Conservation (phyloP, 2,888 invertebrate species). For the Meteorus colon region DNA sequence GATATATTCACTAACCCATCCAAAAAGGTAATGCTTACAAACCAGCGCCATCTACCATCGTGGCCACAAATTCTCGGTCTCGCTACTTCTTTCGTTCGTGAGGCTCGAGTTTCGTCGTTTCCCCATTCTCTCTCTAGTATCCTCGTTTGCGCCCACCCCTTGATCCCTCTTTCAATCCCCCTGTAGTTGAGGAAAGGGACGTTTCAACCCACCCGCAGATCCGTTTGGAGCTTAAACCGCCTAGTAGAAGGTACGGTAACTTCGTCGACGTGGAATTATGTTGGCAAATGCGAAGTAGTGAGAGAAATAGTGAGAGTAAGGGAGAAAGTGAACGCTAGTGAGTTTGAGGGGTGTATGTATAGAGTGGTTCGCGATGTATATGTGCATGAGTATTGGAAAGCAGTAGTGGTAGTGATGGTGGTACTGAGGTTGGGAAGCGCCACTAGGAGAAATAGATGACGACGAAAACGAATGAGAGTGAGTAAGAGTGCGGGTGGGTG, state of each 20-base stretch:
- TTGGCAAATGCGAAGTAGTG: conserved; percentile 56
- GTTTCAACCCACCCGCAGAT: conserved; percentile 46
- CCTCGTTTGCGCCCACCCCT: conserved; percentile 10
- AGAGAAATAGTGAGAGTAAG: conserved; percentile 43
- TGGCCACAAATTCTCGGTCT: conserved; percentile 39
- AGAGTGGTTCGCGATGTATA: no score
- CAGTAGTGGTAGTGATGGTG: conserved; percentile 19
- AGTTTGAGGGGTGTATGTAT: conserved; percentile 27
- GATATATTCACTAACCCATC: conserved; percentile 1
- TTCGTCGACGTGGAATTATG: conserved; percentile 61
- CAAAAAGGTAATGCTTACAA: conserved; percentile 34
- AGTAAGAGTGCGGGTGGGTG: neutral
- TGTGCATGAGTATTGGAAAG: neutral
- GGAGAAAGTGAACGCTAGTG: conserved; percentile 11
- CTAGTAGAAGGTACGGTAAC: conserved; percentile 57
- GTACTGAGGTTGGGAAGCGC: neutral
- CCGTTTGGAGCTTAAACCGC: conserved; percentile 63
- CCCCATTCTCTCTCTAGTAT: conserved; percentile 22
- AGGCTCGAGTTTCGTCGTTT: conserved; percentile 17
- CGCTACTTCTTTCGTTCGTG: conserved; percentile 25
- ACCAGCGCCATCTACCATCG: conserved; percentile 31
- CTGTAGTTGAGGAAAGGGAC: conserved; percentile 37
- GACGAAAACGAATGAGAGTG: conserved; percentile 44
- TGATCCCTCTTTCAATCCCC: conserved; percentile 29
- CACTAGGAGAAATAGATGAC: conserved; percentile 8